Evolutionary conservation across 2,113 vertebrate species (phyloP), one percentile per base, ranked within the genome.

Genomic region (Halcyon senegalensis): DNA sequence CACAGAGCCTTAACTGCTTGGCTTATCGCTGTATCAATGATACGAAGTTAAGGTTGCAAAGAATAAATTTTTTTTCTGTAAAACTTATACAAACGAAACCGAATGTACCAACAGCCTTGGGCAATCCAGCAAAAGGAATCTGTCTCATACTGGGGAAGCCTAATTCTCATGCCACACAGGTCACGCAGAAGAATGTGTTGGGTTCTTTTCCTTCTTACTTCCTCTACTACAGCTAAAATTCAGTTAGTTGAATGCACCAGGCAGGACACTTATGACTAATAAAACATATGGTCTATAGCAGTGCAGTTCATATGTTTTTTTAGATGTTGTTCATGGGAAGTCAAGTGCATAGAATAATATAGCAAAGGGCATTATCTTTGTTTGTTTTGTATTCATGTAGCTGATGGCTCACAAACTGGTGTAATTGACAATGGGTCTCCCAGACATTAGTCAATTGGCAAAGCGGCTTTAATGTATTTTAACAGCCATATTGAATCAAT

Each of bases 401-500:
- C 84, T 50, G 58, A 90, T 91, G 86, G 89, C 94, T 93, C 84
- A 93, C 94, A 89, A 94, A 94, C 80, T 78, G 56, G 67, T 51
- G 74, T 96, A 90, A 93, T 73, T 86, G 94, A 94, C 94, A 96
- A 58, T 75, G 89, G 94, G 87, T 93, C 79, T 97, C 96, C 84
- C 69, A 96, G 94, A 96, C 90, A 94, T 94, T 93, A 96, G 80
- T 94, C 85, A 93, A 96, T 92, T 91, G 84, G 91, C 94, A 96
- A 94, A 84, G 84, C 93, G 46, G 94, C 87, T 93, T 93, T 96
- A 94, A 92, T 95, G 94, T 93, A 90, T 96, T 96, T 96, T 94
- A 95, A 90, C 93, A 92, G 83, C 90, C 89, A 96, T 93, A 85
- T 81, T 96, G 93, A 97, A 97, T 97, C 92, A 92, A 87, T 93